Base-by-base conservation (phyloP, 2,113 vertebrate genomes). In the Plectropomus leopardus region DNA sequence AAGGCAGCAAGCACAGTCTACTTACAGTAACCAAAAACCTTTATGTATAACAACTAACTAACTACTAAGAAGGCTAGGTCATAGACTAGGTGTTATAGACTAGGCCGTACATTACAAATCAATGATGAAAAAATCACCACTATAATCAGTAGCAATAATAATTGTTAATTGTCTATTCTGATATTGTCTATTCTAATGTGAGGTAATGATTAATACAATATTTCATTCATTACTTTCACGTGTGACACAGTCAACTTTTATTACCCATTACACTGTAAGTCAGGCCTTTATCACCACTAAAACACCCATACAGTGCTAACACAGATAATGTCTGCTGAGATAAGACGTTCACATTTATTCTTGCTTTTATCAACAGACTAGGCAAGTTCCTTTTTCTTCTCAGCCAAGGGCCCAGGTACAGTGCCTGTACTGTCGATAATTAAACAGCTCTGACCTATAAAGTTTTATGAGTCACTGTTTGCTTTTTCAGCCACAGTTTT, bases 391-490 rank as follows among this genome's bases (percentile, higher is more conserved):
- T 15, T 70, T 75, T 77, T 69, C 73, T 57, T 54, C 57, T 51
- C 1, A 26, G 15, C 60, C 2, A 50, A 5, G 21, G n/a, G 24
- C 13, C 32, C 65, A 53, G 85, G 76, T 75, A 72, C 57, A 69
- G 66, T 48, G 54, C 50, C 47, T 73, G 15, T 71, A 26, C 30
- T 51, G 64, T 77, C 67, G 85, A 91, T 86, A 78, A 89, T 84
- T 65, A 53, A 86, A 68, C 81, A 32, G 42, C 57, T 61, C 65
- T 87, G 87, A 83, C 79, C 77, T 72, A 64, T 61, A 69, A 87
- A 57, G 70, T 64, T 83, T 80, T 69, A 78, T 85, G 78, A 90
- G 76, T 85, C 78, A 83, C 68, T 81, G 4, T 89, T 89, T 87
- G 66, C 69, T 65, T 88, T 84, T 87, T 68, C 32, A 76, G 47